These are phyloP conservation scores for Lophura nycthemera DNA, from an alignment of 2,113 vertebrate genomes.

Conservation along the genomic window DNA sequence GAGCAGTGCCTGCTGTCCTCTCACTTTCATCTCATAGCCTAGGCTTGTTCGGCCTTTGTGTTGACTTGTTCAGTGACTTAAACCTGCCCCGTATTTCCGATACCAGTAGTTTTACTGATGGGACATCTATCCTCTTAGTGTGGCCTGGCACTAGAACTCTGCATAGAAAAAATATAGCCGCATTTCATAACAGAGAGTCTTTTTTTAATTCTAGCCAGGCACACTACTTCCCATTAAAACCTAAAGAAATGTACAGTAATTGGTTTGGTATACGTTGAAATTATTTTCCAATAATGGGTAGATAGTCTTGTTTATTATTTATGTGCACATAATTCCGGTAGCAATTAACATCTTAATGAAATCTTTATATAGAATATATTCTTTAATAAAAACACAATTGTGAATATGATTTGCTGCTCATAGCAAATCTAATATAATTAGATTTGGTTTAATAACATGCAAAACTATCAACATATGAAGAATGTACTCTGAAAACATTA, in stretches of 20 bases:
- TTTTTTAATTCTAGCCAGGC: not conserved
- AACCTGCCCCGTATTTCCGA: not conserved
- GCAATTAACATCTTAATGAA: slow-evolving; percentile 70
- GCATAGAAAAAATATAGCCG: not conserved
- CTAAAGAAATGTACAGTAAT: slow-evolving; percentile 43
- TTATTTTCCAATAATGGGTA: slow-evolving; percentile 50
- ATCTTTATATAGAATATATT: slow-evolving; percentile 38
- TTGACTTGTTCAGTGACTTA: not conserved
- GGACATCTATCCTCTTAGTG: not conserved
- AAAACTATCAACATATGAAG: slow-evolving; percentile 66
- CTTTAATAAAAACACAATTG: slow-evolving; percentile 54
- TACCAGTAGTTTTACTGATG: not conserved
- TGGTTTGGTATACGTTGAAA: slow-evolving; percentile 22
- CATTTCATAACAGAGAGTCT: not conserved
- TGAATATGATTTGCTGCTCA: slow-evolving; percentile 57
- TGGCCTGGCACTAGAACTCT: not conserved
- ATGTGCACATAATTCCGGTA: slow-evolving; percentile 46
- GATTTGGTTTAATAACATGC: slow-evolving; percentile 29
- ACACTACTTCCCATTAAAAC: not conserved
- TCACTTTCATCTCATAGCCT: not conserved
- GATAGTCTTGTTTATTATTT: slow-evolving; percentile 61
- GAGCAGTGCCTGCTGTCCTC: not conserved
- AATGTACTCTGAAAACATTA: slow-evolving; percentile 51
- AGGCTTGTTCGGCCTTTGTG: not conserved
- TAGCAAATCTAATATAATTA: slow-evolving; percentile 69